These are phyloP conservation scores for Peribatodes rhomboidaria DNA, from an alignment of 2,888 invertebrate genomes.

Conservation along the genomic window DNA sequence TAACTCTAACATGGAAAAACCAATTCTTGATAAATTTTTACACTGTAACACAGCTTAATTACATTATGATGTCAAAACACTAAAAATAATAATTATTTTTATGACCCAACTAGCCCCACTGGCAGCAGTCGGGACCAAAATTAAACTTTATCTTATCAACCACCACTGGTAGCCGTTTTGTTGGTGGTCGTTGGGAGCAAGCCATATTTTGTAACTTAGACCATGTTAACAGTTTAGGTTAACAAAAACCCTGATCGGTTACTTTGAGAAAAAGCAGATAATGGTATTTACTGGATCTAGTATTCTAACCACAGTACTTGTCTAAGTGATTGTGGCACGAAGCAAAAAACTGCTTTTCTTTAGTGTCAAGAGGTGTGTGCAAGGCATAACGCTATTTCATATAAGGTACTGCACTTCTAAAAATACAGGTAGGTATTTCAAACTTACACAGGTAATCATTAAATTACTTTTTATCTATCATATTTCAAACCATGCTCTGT, in stretches of 20 bases:
- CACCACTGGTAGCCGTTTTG: too few relatives aligned
- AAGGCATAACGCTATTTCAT: constrained; percentile 51
- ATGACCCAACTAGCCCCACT: too few relatives aligned
- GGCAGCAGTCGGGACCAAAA: too few relatives aligned
- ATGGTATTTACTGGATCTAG: background rate
- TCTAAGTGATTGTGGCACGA: constrained; percentile 5
- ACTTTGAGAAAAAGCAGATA: background rate
- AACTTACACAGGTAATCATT: constrained; percentile 70
- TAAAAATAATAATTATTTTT: too few relatives aligned
- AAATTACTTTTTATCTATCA: constrained; percentile 70
- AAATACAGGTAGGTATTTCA: constrained; percentile 53
- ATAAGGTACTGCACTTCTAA: constrained; percentile 62
- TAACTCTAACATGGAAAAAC: too few relatives aligned
- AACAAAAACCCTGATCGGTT: background rate
- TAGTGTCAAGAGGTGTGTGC: constrained; percentile 19
- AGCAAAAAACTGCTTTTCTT: constrained; percentile 5
- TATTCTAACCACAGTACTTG: background rate
- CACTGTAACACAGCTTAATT: too few relatives aligned
- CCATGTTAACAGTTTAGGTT: background rate
- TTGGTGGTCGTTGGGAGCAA: too few relatives aligned
- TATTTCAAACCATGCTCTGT: constrained; percentile 54
- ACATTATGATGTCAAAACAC: too few relatives aligned
- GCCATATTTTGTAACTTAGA: too few relatives aligned
- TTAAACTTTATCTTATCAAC: too few relatives aligned
- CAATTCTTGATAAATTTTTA: too few relatives aligned